These are phyloP conservation scores for Chrysocyon brachyurus DNA, from an alignment of 2,797 vertebrate genomes.

Conservation along the genomic window DNA sequence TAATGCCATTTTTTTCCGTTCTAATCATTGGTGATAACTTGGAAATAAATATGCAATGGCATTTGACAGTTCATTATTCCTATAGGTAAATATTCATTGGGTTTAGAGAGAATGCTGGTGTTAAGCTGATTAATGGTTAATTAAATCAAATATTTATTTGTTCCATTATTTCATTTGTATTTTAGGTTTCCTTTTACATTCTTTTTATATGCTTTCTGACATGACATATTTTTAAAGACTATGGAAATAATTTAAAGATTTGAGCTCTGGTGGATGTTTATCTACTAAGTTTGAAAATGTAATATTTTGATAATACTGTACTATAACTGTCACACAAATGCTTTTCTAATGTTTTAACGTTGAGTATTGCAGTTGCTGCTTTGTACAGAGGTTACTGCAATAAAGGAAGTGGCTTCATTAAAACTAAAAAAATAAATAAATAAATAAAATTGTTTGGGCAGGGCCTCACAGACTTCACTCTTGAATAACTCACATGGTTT, in stretches of 20 bases:
- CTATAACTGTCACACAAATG: conserved; percentile 95
- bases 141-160: conserved; percentile 95
- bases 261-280: conserved; percentile 86
- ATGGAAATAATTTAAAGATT: conserved; percentile 89
- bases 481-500: not conserved
- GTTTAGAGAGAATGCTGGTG: conserved; percentile 80
- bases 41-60: conserved; percentile 83
- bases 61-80: conserved; percentile 85
- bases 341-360: conserved; percentile 98
- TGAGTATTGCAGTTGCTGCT: conserved; percentile 96
- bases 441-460: no score
- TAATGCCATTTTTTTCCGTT: conserved; percentile 86
- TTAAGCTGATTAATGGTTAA: conserved; percentile 87
- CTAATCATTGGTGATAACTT: conserved; percentile 86
- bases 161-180: conserved; percentile 88
- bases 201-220: conserved; percentile 93
- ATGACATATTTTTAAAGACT: conserved; percentile 90
- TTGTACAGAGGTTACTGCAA: conserved; percentile 98
- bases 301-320: conserved; percentile 95
- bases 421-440: conserved; percentile 3
- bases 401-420: conserved; percentile 93
- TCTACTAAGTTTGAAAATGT: conserved; percentile 90
- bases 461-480: not conserved
- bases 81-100: conserved; percentile 82
- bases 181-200: conserved; percentile 90